Base-by-base conservation (phyloP, 2,113 vertebrate genomes). In the Urocynchramus pylzowi region DNA sequence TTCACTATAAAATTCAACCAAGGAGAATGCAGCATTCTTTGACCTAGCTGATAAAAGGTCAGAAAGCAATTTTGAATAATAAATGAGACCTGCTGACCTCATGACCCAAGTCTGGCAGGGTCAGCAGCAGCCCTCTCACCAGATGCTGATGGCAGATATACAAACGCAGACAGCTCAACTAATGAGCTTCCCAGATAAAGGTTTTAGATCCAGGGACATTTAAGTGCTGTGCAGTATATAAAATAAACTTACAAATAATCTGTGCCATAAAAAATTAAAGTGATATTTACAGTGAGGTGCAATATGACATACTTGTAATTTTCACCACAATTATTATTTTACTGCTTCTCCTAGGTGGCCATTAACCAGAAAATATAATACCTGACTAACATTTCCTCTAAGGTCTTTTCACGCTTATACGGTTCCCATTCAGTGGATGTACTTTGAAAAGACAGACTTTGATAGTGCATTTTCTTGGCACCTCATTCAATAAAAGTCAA, bases 51-150 rank as follows among this genome's bases (percentile, higher is more conserved):
- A 98, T 97, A 96, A 98, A 97, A 98, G 98, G 98, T 98, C 97
- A 98, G 97, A 97, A 97, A 98, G 98, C 98, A 98, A 98, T 98
- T 98, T 95, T 98, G 98, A 98, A 98, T 98, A 98, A 98, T 98
- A 98, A 98, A 98, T 98, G 98, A 98, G 98, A 98, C 98, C 98
- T 97, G 97, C 97, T 98, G 98, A 98, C 98, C 98, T 95, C 84
- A 21, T 98, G 98, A 98, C 98, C 98, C 83, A 87, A 97, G 98
- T 87, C 97, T 98, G 98, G 98, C 97, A 98, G 98, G 97, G 98
- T 98, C 97, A 98, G 97, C 93, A 93, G 95, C 91, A 93, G 89
- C 84, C 97, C 96, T 97, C 98, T 97, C 97, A 97, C 96, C 98
- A 98, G 97, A 98, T 98, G 98, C 97, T 98, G 97, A 96, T 94